These are phyloP conservation scores for Characodon lateralis DNA, from an alignment of 2,797 vertebrate species.

Conservation along the genomic window DNA sequence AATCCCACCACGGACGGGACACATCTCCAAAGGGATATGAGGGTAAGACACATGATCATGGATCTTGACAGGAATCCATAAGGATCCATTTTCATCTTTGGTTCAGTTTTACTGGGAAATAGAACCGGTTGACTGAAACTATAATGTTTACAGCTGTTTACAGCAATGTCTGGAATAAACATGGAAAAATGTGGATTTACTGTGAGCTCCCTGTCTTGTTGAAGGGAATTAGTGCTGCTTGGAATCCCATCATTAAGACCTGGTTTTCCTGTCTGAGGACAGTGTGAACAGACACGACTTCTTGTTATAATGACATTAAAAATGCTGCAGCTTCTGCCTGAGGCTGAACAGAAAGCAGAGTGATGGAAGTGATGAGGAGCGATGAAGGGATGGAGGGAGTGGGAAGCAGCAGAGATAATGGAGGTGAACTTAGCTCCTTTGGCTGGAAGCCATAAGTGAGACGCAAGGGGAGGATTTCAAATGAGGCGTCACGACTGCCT, in stretches of 20 bases:
- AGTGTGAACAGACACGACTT: slow-evolving; percentile 4
- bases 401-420: slow-evolving; percentile 61
- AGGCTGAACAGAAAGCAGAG: slow-evolving; percentile 5
- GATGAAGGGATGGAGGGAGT: slow-evolving; percentile 26
- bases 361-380: slow-evolving; percentile 46
- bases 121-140: no score
- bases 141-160: no score
- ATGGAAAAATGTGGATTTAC: background rate
- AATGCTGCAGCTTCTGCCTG: slow-evolving; percentile 45
- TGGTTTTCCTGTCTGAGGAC: no score
- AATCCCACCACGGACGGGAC: slow-evolving; percentile 92
- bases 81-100: slow-evolving; percentile 7
- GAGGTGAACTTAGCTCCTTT: slow-evolving; percentile 56
- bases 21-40: slow-evolving; percentile 95
- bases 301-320: slow-evolving; percentile 27
- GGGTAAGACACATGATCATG: slow-evolving; percentile 75
- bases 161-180: background rate
- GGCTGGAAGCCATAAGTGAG: slow-evolving; percentile 61
- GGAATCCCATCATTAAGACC: no score
- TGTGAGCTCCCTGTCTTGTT: background rate
- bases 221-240: no score
- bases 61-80: no score
- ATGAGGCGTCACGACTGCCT: slow-evolving; percentile 34
- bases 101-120: slow-evolving; percentile 1
- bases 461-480: slow-evolving; percentile 59